Percentiles rank a stretch among this genome's conserved stretches.
Evolutionary conservation across 30 jellyfish, hydroid and myxozoan genomes (phyloP).

Genomic region (Aurelia coerulea): DNA sequence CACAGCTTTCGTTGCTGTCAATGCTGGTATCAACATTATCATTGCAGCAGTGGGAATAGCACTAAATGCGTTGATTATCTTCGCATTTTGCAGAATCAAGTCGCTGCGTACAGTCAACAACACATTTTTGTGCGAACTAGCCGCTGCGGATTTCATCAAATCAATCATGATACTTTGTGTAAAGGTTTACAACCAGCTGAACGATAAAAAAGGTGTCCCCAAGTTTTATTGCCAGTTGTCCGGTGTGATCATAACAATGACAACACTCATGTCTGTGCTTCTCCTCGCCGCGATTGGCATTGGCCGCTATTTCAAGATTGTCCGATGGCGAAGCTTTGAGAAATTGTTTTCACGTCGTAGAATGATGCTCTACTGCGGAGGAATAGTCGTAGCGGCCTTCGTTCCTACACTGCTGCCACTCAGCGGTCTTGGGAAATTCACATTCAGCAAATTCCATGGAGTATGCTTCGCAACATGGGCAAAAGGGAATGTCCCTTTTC

Average conservation of each 20-base stretch:
- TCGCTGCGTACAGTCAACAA: conserved; percentile 56
- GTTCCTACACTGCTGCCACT: conserved; percentile 65
- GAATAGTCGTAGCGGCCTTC: conserved; percentile 9
- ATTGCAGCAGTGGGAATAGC: background rate
- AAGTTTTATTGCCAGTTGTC: conserved; percentile 37
- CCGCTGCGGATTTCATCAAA: conserved; percentile 57
- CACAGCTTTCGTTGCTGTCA: background rate
- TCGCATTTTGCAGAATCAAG: conserved; percentile 21
- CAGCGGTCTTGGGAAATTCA: conserved; percentile 67
- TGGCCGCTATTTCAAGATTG: conserved; percentile 42
- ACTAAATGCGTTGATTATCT: conserved; percentile 15
- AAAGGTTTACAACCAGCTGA: conserved; percentile 55
- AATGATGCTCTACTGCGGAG: conserved; percentile 4
- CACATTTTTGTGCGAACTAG: conserved; percentile 41
- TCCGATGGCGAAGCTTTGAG: conserved; percentile 20
- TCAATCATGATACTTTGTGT: conserved; percentile 55
- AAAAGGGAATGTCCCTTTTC: conserved; percentile 49
- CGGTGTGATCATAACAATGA: conserved; percentile 58
- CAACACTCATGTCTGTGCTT: conserved; percentile 43
- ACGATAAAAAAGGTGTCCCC: background rate
- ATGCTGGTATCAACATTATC: conserved; percentile 20
- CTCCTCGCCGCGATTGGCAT: conserved; percentile 66
- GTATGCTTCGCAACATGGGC: conserved; percentile 81
- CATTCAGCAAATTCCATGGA: conserved; percentile 76
- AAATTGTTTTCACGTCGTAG: conserved; percentile 14